Base-by-base conservation (phyloP, 2,888 invertebrate genomes). In the Drosophila hamatofila region DNA sequence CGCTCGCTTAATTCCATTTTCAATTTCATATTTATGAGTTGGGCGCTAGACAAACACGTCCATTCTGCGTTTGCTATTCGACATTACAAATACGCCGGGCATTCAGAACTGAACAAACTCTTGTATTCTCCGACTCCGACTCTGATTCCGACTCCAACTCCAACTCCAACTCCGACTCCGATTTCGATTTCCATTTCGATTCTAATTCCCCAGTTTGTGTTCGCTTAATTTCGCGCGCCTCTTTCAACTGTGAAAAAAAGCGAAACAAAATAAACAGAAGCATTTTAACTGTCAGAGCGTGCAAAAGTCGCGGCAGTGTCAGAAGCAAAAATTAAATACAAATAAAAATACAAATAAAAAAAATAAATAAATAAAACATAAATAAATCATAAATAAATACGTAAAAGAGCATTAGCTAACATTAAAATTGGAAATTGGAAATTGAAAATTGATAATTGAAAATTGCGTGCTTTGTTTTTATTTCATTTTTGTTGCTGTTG, bases 11-110 rank as follows among this genome's bases (percentile, higher is more conserved):
- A 73, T 82, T 78, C 67, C 72, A 88, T 64, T 86, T 88, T 65
- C 61, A 70, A 80, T 82, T 83, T 86, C 80, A 81, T 88, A 90
- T 91, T 91, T 91, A 90, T 91, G 88, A 83, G 78, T 63, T 64
- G 72, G 75, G 69, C 75, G 78, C 81, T 88, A 83, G 82, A 81
- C 80, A 82, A 90, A 78, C 80, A 83, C 76, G 81, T 83, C 83
- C 88, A 91, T 91, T 91, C 91, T 77, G 88, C 80, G 80, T 72
- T 81, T 78, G 78, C 78, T 80, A 82, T 79, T 82, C 90, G 81
- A 60, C 60, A 42, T 67, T 61, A 64, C 39, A 67, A 57, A 68
- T 55, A 57, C 72, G 51, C 44, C 71, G 54, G 69, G 33, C 39
- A n/a, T 16, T 5, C 23, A 4, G 37, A n/a, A 23, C 35, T 11